These are phyloP conservation scores for Lamellibrachia satsuma DNA, from an alignment of 2,888 invertebrate species.

Conservation along the genomic window DNA sequence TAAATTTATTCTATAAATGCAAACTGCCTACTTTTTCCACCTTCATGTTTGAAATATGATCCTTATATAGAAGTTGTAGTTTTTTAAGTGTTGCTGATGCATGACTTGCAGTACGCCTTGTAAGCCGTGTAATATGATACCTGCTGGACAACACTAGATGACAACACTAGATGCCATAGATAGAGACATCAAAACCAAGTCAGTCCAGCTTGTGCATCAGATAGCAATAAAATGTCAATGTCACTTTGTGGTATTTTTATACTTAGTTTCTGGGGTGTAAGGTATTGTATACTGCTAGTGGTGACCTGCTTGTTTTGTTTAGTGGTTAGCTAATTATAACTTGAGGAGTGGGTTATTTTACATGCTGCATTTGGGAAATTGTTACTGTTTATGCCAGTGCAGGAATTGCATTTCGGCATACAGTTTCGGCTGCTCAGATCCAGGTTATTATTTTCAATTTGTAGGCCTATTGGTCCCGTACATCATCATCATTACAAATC, in stretches of 20 bases:
- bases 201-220: not conserved
- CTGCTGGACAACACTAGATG: not conserved
- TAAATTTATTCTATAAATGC: not conserved
- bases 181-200: not conserved
- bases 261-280: not conserved
- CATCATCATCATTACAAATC: too few species aligned
- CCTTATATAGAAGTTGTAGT: not conserved
- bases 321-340: too few species aligned
- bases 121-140: not conserved
- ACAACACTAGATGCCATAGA: not conserved
- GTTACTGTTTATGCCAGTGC: too few species aligned
- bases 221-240: not conserved
- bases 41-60: not conserved
- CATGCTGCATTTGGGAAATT: too few species aligned
- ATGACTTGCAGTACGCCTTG: not conserved
- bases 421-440: too few species aligned
- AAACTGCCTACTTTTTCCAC: not conserved
- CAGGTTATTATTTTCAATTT: too few species aligned
- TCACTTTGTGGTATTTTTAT: not conserved
- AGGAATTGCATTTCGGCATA: too few species aligned
- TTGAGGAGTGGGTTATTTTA: too few species aligned
- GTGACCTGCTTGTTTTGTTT: too few species aligned
- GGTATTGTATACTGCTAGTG: too few species aligned
- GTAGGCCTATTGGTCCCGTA: too few species aligned
- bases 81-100: not conserved